Conservation (phyloP, 2,113 vertebrate species). For the Myiagra hebetior region DNA sequence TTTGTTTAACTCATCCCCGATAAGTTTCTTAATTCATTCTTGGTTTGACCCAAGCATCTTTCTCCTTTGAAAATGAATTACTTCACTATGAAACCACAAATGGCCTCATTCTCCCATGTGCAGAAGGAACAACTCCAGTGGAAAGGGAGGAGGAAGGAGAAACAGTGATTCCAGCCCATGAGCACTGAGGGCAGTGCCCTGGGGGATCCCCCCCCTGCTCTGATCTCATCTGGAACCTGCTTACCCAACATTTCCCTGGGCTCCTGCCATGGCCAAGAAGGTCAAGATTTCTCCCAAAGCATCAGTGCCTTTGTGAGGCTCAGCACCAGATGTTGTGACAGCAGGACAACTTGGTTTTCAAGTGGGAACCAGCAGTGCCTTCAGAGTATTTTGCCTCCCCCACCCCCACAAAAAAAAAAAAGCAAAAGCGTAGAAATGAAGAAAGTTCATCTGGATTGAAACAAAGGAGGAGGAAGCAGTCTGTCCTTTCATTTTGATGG, state of each 20-base stretch:
- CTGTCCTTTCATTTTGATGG: not conserved
- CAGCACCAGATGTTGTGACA: not conserved
- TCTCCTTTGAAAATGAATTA: not conserved
- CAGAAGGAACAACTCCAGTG: not conserved
- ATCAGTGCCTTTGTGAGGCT: not conserved
- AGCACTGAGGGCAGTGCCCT: not conserved
- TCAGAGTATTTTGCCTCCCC: not conserved
- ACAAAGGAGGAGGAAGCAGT: not conserved
- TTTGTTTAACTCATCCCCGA: not conserved
- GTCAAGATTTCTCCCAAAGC: not conserved
- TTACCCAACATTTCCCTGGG: not conserved
- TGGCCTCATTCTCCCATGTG: not conserved
- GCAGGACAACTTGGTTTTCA: not conserved
- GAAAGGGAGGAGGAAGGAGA: not conserved
- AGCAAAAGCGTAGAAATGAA: not conserved
- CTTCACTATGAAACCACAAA: not conserved
- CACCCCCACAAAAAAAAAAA: fast-evolving
- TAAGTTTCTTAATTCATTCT: not conserved
- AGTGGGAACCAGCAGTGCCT: not conserved
- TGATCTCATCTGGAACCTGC: not conserved
- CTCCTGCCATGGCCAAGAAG: not conserved
- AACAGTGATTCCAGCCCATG: fast-evolving
- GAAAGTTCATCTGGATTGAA: not conserved
- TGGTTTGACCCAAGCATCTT: not conserved
- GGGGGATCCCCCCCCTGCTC: not conserved